Conservation (phyloP, 2,888 invertebrate species). For the Cataglyphis albicans region DNA sequence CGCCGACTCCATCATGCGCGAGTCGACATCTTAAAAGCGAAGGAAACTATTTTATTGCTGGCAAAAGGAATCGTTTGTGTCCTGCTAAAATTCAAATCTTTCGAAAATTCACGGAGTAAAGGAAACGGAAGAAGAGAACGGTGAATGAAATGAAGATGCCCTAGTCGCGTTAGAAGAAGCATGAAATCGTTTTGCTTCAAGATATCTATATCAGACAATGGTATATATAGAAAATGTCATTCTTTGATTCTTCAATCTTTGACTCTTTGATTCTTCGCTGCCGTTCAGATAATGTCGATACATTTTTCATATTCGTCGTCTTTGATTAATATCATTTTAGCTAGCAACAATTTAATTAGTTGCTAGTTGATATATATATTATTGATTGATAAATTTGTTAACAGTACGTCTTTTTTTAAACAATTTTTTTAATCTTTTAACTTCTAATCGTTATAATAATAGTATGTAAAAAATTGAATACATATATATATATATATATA, state of each 20-base stretch:
- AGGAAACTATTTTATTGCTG: constrained; percentile 37
- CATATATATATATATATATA: too few species aligned
- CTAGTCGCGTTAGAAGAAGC: constrained; percentile 9
- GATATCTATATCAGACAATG: background rate
- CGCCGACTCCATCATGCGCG: constrained; percentile 44
- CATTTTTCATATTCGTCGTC: background rate
- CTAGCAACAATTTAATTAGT: background rate
- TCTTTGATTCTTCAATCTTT: background rate
- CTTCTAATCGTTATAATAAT: background rate
- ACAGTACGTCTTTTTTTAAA: background rate
- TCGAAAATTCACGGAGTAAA: constrained; percentile 11
- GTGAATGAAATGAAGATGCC: background rate
- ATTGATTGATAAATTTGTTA: background rate
- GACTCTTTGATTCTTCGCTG: background rate
- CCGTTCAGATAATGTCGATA: background rate
- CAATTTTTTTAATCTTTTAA: background rate
- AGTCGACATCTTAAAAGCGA: constrained; percentile 40
- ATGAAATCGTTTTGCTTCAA: background rate
- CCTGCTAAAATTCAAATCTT: constrained; percentile 44
- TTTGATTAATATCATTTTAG: background rate
- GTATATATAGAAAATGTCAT: background rate
- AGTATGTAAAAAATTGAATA: background rate
- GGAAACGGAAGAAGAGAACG: background rate
- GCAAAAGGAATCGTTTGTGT: constrained; percentile 21
- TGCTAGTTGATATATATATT: background rate